Conservation (phyloP, 2,888 invertebrate species). For the Chalcosyrphus nemorum region DNA sequence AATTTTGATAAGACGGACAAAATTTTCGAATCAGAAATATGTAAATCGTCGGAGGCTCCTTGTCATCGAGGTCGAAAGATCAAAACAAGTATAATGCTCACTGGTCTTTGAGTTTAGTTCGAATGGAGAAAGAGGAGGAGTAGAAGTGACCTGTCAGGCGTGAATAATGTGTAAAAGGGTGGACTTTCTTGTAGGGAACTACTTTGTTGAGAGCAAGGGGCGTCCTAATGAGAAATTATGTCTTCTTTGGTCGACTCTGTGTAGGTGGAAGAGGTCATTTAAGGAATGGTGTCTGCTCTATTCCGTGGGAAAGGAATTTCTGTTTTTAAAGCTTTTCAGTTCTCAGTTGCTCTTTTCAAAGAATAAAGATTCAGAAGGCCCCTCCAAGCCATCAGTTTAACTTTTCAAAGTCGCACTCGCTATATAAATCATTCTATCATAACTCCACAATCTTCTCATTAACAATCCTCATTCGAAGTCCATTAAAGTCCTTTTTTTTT, state of each 20-base stretch:
- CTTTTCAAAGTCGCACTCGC: not conserved
- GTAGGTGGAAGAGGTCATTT: constrained; percentile 2
- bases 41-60: constrained; percentile 23
- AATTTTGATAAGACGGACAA: not conserved
- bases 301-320: not conserved
- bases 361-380: too few relatives aligned
- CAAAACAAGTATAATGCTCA: constrained; percentile 22
- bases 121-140: too few relatives aligned
- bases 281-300: not conserved
- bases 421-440: constrained; percentile 28
- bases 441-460: constrained; percentile 23
- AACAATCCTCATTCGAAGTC: constrained; percentile 2
- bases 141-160: constrained; percentile 63
- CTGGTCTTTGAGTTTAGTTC: constrained; percentile 29
- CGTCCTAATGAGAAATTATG: constrained; percentile 47
- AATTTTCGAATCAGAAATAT: constrained; percentile 43
- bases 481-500: not conserved
- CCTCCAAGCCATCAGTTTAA: not conserved
- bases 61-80: constrained; percentile 3
- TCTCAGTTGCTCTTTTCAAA: too few relatives aligned
- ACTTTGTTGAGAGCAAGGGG: constrained; percentile 5
- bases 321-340: too few relatives aligned
- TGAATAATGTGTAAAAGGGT: constrained; percentile 64
- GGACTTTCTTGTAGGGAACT: constrained; percentile 28
- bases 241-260: not conserved